Base-by-base conservation (phyloP, 2,797 vertebrate genomes). In the Pseudochirops corinnae region DNA sequence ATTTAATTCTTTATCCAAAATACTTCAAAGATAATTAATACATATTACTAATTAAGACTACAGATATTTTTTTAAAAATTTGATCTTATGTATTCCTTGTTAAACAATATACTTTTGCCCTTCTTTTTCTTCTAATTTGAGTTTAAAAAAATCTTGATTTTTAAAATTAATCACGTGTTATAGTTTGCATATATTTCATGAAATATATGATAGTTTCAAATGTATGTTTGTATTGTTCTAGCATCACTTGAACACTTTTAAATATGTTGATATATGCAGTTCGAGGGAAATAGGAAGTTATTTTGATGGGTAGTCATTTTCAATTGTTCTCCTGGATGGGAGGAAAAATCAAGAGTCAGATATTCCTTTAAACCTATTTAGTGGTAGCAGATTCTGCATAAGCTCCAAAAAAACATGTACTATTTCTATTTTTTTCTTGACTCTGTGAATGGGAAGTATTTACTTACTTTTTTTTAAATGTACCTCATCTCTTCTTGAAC, bases 211-310 rank as follows among this genome's bases (percentile, higher is more conserved):
- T 91, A 91, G 96, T 97, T 95, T 97, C 95, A 95, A 96, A 62
- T 93, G 24, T 95, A 90, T 97, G 55, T 97, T 96, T 94, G 39
- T 96, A 53, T 97, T 91, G 57, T 96, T 95, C 96, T 58, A 93
- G 58, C 96, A 96, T 97, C 94, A 46, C 29, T 5, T 93, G 52
- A 56, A 58, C 95, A 53, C 56, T 97, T 96, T 95, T 92, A 95
- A 97, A 94, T 94, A 97, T 95, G 93, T 96, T 97, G 94, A 96
- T 96, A 95, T 97, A 95, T 97, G 96, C 93, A 95, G 94, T 97
- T 97, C 96, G 95, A 95, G 39, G 93, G 96, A 93, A 96, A 11
- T 93, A 95, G 87, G 67, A 95, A 91, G 56, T 97, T 96, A 93
- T 98, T 98, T 98, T 97, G 93, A 39, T 55, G 90, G 90, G 60